These are phyloP conservation scores for Rhorus exstirpatorius DNA, from an alignment of 2,888 invertebrate genomes.

Conservation along the genomic window DNA sequence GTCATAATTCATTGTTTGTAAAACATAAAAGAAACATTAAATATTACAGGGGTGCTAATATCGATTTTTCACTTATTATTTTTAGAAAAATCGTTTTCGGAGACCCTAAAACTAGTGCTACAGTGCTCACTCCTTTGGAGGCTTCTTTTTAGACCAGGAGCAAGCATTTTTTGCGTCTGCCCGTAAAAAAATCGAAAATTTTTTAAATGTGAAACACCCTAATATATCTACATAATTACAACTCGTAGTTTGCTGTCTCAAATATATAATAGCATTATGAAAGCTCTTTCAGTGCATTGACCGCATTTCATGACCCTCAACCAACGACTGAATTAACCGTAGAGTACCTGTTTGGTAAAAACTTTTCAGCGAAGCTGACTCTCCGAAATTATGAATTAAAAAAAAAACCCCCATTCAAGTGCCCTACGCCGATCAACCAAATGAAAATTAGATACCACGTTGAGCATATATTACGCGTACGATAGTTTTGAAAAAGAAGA, in stretches of 20 bases:
- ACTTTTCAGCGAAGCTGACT: background rate
- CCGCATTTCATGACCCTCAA: conserved; percentile 37
- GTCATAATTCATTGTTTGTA: too few species aligned
- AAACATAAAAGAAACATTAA: too few species aligned
- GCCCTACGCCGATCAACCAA: conserved; percentile 63
- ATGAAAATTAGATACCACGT: conserved; percentile 58
- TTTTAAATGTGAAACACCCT: too few species aligned
- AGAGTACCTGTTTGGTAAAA: conserved; percentile 53
- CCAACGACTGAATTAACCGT: conserved; percentile 66
- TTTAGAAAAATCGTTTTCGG: too few species aligned
- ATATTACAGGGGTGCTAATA: too few species aligned
- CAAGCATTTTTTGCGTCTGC: too few species aligned
- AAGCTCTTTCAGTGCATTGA: conserved; percentile 19
- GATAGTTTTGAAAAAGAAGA: conserved; percentile 53
- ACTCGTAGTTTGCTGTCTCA: conserved; percentile 39
- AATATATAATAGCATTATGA: conserved; percentile 7
- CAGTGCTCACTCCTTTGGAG: too few species aligned
- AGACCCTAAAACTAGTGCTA: too few species aligned
- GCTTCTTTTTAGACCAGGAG: too few species aligned
- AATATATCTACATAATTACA: too few species aligned
- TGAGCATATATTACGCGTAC: conserved; percentile 41
- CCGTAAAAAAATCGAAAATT: too few species aligned
- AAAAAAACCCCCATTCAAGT: conserved; percentile 43
- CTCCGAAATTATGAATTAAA: conserved; percentile 4
- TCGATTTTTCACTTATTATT: too few species aligned